Conservation (phyloP, 2,113 vertebrate species). For the Elephas maximus region DNA sequence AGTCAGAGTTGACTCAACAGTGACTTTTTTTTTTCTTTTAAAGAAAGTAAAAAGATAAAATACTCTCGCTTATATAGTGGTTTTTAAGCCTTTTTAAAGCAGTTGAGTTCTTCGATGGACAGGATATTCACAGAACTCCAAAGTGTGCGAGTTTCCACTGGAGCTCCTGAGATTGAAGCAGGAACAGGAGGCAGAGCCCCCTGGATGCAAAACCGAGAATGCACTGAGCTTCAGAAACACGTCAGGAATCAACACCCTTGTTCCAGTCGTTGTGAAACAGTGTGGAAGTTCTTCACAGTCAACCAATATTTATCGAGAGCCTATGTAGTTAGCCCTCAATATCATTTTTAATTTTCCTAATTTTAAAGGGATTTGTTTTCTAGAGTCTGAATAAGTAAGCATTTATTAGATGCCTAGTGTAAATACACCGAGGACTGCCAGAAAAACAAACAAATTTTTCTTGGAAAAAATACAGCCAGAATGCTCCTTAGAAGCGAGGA, state of each 20-base stretch:
- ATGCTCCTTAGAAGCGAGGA: too few species aligned
- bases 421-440: too few species aligned
- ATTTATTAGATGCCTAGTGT: not conserved
- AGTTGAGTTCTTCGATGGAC: not conserved
- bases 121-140: not conserved
- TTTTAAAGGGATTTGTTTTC: conserved; percentile 26
- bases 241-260: not conserved
- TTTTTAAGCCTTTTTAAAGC: not conserved
- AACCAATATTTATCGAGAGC: not conserved
- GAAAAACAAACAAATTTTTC: too few species aligned
- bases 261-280: not conserved
- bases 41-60: not conserved
- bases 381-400: not conserved
- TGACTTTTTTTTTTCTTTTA: too few species aligned
- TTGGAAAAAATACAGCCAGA: too few species aligned
- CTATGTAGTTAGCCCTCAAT: not conserved
- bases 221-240: not conserved
- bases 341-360: not conserved
- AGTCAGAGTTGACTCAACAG: too few species aligned
- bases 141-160: not conserved
- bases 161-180: not conserved
- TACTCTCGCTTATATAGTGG: not conserved
- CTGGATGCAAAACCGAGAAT: not conserved
- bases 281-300: not conserved
- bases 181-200: not conserved